Evolutionary conservation across 2,888 invertebrate genomes (phyloP), one percentile per base, ranked within the genome.

Genomic region (Polyommatus iphigenia): DNA sequence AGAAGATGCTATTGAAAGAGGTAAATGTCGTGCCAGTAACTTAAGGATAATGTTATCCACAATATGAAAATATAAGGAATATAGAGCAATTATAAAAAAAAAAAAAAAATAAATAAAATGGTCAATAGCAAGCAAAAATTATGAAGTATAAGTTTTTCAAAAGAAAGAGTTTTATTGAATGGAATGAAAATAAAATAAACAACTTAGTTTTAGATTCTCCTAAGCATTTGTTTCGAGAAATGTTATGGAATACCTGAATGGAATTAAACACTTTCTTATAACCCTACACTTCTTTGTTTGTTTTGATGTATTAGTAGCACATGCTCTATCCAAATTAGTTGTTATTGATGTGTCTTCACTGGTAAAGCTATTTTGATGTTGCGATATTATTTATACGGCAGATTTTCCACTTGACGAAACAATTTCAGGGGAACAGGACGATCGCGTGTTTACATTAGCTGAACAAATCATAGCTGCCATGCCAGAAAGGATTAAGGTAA

Each of bases 381-480:
- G 29, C 54, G 29, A 75, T 18, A 15, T 24, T 75, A 24, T 46
- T 62, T 29, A 59, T 67, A 50, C 36, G 32, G 71, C 79, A 85
- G 84, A 87, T 84, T 84, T 87, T 85, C 85, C 86, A 90, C 86
- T 87, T 87, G 82, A 88, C 84, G 83, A 84, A 85, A 87, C 84
- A 81, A 83, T 93, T 96, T 89, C 95, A 97, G 98, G 98, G 96
- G 98, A 98, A 91, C 98, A 98, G 94, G 98, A 98, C 95, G 97
- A 97, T 85, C 96, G 98, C 87, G 98, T 98, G 82, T 95, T 98
- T 86, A 98, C 98, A 78, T 94, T 99, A 87, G 99, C 99, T 78
- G 99, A 99, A 90, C 99, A 99, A 94, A 99, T 99, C 85, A 99
- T 99, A 87, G 99, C 99, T 78, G 99, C 99, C 15, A 98, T 99